Evolutionary conservation across 2,888 invertebrate species (phyloP).

Genomic region (Stenodera caucasica): DNA sequence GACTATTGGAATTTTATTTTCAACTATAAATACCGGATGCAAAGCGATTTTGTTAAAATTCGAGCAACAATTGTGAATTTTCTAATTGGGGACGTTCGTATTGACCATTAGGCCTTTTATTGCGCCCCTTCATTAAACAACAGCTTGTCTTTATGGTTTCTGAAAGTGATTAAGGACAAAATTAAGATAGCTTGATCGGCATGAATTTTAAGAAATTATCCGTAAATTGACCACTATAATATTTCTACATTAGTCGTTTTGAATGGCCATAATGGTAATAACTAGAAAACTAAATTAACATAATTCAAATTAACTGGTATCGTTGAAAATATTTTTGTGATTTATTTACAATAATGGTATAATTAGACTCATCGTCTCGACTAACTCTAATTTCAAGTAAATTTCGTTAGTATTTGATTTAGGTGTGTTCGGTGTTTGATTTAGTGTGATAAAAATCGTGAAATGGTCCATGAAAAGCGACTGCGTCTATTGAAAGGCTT

Average conservation of each 20-base stretch:
- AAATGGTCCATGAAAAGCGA: neutral
- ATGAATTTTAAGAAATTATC: neutral
- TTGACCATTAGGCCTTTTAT: neutral
- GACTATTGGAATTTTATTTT: conserved; percentile 40
- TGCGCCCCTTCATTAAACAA: neutral
- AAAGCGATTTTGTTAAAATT: neutral
- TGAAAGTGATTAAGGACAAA: neutral
- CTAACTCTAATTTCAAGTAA: neutral
- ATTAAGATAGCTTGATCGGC: neutral
- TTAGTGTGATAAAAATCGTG: neutral
- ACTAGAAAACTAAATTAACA: neutral
- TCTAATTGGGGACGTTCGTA: neutral
- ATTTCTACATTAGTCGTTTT: neutral
- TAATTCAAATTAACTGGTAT: neutral
- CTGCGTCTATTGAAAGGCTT: neutral
- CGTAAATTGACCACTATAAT: neutral
- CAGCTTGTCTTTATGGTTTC: neutral
- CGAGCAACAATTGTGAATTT: neutral
- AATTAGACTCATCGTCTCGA: no score
- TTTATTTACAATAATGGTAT: neutral
- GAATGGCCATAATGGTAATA: neutral
- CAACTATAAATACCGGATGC: no score
- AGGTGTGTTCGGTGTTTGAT: neutral
- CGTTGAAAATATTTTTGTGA: neutral
- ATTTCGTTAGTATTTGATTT: neutral